A percentile compares a stretch with the other conserved stretches of the same genome.
These are phyloP conservation scores for Slavum lentiscoides DNA, from an alignment of 2,888 invertebrate species.

Conservation along the genomic window DNA sequence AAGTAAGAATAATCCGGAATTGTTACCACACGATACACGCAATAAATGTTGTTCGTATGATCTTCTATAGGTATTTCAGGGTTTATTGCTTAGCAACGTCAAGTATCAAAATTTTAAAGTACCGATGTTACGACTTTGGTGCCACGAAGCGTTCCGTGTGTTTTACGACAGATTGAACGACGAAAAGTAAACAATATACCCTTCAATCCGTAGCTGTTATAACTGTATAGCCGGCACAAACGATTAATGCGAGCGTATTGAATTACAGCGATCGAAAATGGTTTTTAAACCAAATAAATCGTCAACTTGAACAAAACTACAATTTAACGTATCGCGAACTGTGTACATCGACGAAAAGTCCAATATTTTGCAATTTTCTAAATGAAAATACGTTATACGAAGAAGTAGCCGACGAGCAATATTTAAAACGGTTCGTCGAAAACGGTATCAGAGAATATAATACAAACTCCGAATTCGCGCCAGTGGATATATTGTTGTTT, in stretches of 20 bases:
- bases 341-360: constrained; percentile 5
- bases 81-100: constrained; percentile 75
- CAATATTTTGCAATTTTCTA: constrained; percentile 67
- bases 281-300: constrained; percentile 73
- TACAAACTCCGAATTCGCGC: constrained; percentile 74
- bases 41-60: neutral
- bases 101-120: constrained; percentile 75
- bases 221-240: too few relatives aligned
- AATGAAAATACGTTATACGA: constrained; percentile 79
- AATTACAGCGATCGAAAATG: constrained; percentile 68
- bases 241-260: neutral
- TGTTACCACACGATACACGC: neutral
- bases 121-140: constrained; percentile 78
- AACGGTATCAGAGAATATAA: constrained; percentile 75
- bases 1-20: constrained; percentile 62
- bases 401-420: constrained; percentile 70
- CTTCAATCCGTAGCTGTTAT: neutral
- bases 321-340: constrained; percentile 7
- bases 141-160: constrained; percentile 83
- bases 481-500: constrained; percentile 82
- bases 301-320: constrained; percentile 75
- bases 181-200: constrained; percentile 64
- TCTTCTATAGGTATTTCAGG: constrained; percentile 67
- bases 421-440: constrained; percentile 61
- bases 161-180: constrained; percentile 83